Percentiles rank a stretch among this genome's conserved stretches.
Conservation (phyloP, 2,797 vertebrate genomes). For the Karalla daura region DNA sequence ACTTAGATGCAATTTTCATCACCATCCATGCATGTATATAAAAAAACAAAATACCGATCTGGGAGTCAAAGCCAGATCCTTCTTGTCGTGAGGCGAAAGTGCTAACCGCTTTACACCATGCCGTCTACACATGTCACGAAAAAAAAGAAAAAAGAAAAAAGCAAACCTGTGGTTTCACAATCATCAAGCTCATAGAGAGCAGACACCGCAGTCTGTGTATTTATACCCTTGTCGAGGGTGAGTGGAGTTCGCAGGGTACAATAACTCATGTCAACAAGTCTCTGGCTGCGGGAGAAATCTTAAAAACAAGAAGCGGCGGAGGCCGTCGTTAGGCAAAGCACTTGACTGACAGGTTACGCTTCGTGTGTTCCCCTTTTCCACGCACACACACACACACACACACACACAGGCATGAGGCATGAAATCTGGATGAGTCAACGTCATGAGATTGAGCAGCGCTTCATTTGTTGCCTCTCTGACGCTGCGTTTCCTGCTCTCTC, state of each 20-base stretch:
- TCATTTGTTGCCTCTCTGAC: slow-evolving; percentile 30
- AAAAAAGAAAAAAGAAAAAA: no score
- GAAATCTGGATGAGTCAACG: slow-evolving; percentile 24
- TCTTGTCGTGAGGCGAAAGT: no score
- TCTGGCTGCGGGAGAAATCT: neutral
- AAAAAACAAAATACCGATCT: no score
- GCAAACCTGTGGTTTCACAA: slow-evolving; percentile 40
- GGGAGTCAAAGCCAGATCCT: no score
- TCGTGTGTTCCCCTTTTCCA: neutral
- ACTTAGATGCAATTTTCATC: no score
- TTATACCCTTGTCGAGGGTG: slow-evolving; percentile 12
- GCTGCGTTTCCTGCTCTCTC: slow-evolving; percentile 44
- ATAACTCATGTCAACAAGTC: slow-evolving; percentile 1
- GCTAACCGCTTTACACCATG: no score
- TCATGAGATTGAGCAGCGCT: slow-evolving; percentile 22
- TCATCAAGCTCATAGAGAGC: slow-evolving; percentile 26
- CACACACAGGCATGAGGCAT: no score
- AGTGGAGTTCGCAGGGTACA: neutral
- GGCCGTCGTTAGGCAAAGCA: neutral
- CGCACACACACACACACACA: no score
- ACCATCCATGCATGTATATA: no score
- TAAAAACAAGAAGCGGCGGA: neutral
- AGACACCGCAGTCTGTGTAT: slow-evolving; percentile 15
- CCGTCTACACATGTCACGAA: slow-evolving; percentile 48
- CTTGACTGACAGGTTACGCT: neutral